Conservation (phyloP, 2,888 invertebrate genomes). For the Ornithoptera priamus region DNA sequence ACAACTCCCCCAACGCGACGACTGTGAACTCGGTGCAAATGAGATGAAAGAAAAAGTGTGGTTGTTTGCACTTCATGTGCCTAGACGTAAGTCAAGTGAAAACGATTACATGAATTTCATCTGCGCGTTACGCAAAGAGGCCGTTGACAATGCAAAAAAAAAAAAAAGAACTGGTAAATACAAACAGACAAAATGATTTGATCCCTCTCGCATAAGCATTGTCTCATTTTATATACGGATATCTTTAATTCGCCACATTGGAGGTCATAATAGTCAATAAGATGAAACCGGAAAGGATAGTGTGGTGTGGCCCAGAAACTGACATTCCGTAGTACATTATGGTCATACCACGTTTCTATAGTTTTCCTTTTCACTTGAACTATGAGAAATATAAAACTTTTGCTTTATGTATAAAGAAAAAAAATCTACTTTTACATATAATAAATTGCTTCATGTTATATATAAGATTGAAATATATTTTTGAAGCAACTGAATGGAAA, state of each 20-base stretch:
- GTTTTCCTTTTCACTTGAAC: conserved; percentile 4
- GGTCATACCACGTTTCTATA: conserved; percentile 6
- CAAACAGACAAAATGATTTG: conserved; percentile 44
- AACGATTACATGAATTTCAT: conserved; percentile 33
- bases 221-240: conserved; percentile 69
- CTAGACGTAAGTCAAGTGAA: conserved; percentile 39
- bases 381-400: not conserved
- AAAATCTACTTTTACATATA: too few relatives aligned
- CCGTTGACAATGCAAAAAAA: not conserved
- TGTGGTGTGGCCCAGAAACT: conserved; percentile 43
- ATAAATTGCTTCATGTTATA: too few relatives aligned
- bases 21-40: conserved; percentile 67
- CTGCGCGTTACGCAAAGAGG: not conserved
- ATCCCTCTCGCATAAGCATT: conserved; percentile 57
- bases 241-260: conserved; percentile 63
- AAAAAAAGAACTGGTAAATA: conserved; percentile 25
- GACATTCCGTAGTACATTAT: conserved; percentile 53
- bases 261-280: conserved; percentile 53
- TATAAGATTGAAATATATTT: too few relatives aligned
- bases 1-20: conserved; percentile 59
- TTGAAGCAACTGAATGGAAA: too few relatives aligned
- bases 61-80: conserved; percentile 71
- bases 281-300: conserved; percentile 63
- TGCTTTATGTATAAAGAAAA: too few relatives aligned
- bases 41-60: conserved; percentile 78